Evolutionary conservation across 2,113 vertebrate genomes (phyloP).

Genomic region (Oriolus oriolus): DNA sequence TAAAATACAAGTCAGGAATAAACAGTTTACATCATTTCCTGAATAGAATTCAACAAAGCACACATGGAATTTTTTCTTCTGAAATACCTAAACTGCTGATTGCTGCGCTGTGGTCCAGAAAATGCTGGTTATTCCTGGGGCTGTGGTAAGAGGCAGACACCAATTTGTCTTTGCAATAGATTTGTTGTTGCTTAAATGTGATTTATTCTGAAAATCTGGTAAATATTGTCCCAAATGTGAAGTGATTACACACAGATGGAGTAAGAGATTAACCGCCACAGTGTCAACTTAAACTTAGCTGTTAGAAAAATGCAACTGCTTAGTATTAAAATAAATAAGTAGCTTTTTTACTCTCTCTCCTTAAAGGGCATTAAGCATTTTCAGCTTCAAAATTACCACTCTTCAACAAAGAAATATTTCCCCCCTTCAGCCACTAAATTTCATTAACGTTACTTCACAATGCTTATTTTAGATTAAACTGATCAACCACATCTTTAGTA

Average conservation of each 20-base stretch:
- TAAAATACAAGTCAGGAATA: neutral
- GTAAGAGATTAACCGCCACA: neutral
- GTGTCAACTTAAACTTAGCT: neutral
- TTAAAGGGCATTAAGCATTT: neutral
- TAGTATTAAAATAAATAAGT: neutral
- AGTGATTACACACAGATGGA: neutral
- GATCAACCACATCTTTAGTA: neutral
- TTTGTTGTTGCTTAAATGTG: neutral
- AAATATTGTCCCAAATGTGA: neutral
- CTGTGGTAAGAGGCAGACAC: neutral
- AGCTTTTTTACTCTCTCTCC: neutral
- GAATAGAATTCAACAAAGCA: neutral
- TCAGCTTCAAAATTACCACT: neutral
- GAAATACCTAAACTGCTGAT: neutral
- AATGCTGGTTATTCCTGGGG: neutral
- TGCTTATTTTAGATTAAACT: neutral
- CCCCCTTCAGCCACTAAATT: neutral
- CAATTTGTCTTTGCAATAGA: neutral
- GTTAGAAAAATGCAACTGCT: neutral
- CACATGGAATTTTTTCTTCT: fast-evolving
- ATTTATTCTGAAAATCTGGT: neutral
- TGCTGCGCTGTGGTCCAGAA: neutral
- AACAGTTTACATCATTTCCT: neutral
- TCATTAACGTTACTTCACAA: neutral
- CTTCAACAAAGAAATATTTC: neutral